These are phyloP conservation scores for Edolisoma coerulescens DNA, from an alignment of 2,113 vertebrate species.

Conservation along the genomic window DNA sequence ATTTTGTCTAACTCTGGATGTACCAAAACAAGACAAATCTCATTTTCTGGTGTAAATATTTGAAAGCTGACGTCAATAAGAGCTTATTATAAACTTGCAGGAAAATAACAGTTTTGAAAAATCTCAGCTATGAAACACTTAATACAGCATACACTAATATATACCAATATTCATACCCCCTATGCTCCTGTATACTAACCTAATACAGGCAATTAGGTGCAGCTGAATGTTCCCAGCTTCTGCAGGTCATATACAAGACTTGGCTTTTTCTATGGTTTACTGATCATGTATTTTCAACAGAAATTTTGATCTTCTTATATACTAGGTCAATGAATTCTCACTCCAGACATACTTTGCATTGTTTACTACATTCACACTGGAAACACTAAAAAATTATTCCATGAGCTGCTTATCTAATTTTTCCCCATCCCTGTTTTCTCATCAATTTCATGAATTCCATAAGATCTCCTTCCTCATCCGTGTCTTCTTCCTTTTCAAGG, in stretches of 20 bases:
- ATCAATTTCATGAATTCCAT: neutral
- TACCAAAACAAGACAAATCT: slow-evolving; percentile 28
- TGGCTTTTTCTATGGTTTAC: neutral
- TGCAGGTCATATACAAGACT: neutral
- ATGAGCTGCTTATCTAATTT: neutral
- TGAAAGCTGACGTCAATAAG: neutral
- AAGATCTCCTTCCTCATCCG: neutral
- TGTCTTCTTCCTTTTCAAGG: neutral
- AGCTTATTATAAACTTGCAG: neutral
- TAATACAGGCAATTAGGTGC: neutral
- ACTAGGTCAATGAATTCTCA: neutral
- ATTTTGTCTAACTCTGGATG: neutral
- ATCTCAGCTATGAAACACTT: neutral
- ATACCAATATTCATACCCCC: neutral
- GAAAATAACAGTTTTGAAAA: neutral
- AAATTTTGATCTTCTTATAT: neutral
- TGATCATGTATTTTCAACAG: neutral
- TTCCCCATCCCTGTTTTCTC: neutral
- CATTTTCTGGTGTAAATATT: slow-evolving; percentile 30
- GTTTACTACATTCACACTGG: neutral
- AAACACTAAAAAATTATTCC: neutral
- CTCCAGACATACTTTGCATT: neutral
- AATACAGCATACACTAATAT: neutral
- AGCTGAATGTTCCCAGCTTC: neutral
- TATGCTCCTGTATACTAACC: neutral